A percentile compares a stretch with the other conserved stretches of the same genome.
Conservation (phyloP, 2,797 vertebrate genomes). For the Acipenser transmontanus region DNA sequence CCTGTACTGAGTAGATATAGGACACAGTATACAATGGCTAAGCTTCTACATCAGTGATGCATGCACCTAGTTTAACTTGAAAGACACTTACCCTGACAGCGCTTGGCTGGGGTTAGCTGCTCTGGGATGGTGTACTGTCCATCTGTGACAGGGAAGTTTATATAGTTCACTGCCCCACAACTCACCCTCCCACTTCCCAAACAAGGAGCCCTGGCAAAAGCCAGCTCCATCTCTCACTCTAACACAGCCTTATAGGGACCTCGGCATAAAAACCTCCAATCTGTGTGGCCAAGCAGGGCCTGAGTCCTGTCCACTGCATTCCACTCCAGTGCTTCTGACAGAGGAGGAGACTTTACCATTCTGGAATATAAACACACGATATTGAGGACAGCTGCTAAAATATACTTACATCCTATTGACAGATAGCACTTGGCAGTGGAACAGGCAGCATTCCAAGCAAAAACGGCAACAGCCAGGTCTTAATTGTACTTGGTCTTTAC, state of each 20-base stretch:
- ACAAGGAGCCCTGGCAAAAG: slow-evolving; percentile 65
- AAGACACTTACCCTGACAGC: slow-evolving; percentile 78
- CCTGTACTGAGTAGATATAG: background rate
- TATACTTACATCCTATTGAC: slow-evolving; percentile 18
- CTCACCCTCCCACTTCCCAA: slow-evolving; percentile 69
- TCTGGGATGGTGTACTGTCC: slow-evolving; percentile 61
- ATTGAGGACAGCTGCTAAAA: slow-evolving; percentile 40
- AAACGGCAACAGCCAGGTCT: no score
- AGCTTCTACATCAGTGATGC: background rate
- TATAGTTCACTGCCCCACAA: slow-evolving; percentile 67
- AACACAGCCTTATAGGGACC: slow-evolving; percentile 92
- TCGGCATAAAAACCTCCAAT: slow-evolving; percentile 71
- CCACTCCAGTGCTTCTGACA: slow-evolving; percentile 55
- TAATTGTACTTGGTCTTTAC: no score
- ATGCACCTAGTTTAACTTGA: slow-evolving; percentile 9
- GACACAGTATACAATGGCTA: background rate
- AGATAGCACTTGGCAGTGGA: slow-evolving; percentile 21
- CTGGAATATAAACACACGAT: slow-evolving; percentile 60
- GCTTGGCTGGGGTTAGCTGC: slow-evolving; percentile 57
- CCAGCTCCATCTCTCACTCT: slow-evolving; percentile 46
- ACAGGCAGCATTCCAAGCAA: slow-evolving; percentile 5
- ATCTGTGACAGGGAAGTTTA: slow-evolving; percentile 56
- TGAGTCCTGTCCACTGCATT: slow-evolving; percentile 77
- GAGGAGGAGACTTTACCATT: slow-evolving; percentile 54
- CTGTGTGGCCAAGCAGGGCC: slow-evolving; percentile 53